Conservation (phyloP, 2,888 invertebrate species). For the Cheilosia scutellata region DNA sequence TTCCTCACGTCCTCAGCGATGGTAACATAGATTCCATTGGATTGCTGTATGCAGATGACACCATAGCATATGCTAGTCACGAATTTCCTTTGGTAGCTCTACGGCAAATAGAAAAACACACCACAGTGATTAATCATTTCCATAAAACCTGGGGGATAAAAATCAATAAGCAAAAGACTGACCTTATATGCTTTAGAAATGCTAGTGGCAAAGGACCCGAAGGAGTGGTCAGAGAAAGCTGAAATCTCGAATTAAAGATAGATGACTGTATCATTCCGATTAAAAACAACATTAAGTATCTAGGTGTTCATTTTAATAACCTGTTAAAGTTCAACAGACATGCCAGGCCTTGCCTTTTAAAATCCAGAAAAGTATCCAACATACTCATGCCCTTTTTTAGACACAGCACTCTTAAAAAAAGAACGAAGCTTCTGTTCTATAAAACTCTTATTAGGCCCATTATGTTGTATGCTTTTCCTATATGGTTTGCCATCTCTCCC, state of each 20-base stretch:
- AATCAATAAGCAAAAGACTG: slow-evolving; percentile 1
- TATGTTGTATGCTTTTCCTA: neutral
- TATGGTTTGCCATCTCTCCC: neutral
- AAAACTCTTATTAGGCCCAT: slow-evolving; percentile 9
- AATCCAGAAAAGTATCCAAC: neutral
- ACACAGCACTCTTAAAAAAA: neutral
- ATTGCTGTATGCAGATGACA: slow-evolving; percentile 29
- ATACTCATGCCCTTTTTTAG: too few species aligned
- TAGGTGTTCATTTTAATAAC: too few species aligned
- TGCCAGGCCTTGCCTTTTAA: too few species aligned
- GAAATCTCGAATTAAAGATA: neutral
- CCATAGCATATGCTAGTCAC: neutral
- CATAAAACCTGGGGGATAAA: slow-evolving; percentile 25
- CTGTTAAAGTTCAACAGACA: too few species aligned
- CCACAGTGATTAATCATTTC: neutral
- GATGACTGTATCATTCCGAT: neutral
- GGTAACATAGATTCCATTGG: neutral
- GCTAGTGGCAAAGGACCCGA: neutral
- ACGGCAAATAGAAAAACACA: neutral
- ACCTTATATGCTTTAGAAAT: slow-evolving; percentile 26
- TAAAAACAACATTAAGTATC: too few species aligned
- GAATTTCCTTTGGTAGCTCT: neutral
- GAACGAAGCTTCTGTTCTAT: neutral
- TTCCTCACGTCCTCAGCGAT: neutral
- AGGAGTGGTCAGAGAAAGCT: neutral